Evolutionary conservation across 2,888 invertebrate genomes (phyloP), one percentile per base, ranked within the genome.

Genomic region (Hirtodrosophila alboralis): DNA sequence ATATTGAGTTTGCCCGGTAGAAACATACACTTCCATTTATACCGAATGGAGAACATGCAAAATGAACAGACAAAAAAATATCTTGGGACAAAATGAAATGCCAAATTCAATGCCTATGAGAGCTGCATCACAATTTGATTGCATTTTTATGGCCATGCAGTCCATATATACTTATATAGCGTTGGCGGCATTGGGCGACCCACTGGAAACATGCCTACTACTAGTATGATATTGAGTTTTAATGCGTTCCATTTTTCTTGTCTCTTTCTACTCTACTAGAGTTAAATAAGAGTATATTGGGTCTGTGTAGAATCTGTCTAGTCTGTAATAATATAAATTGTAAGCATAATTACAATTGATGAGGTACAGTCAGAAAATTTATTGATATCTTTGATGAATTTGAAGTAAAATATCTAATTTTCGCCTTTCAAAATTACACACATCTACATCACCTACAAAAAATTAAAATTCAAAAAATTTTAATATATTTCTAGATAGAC

Each of bases 91-190:
- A 26, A 36, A 38, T 38, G 16, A 9, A 47, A 41, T 62, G 63
- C 63, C 30, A 43, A 59, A 59, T 73, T 40, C 37, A 73, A 60
- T 73, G 74, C 47, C 30, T 48, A 49, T 49, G 47, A 43, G 61
- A 74, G 27, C 13, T 60, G 61, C 61, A 67, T 54, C 23, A 45
- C 33, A 73, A 54, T 68, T 68, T 74, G 51, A 69, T 69, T 40
- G 53, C 69, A 44, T 52, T 69, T 74, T 74, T 68, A 69, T 74
- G 68, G 51, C 34, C 34, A 48, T 27, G 63, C n/a, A 28, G 41
- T 7, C 54, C 7, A 26, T 12, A 26, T 31, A n/a, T 31, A 6
- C 26, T 12, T 43, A n/a, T 10, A 0, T 23, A 23, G 8, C 12
- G 33, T 23, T 36, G 56, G 30, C 21, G 27, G 51, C 9, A n/a